Evolutionary conservation across 2,888 invertebrate species (phyloP).

Genomic region (Diogma glabrata): DNA sequence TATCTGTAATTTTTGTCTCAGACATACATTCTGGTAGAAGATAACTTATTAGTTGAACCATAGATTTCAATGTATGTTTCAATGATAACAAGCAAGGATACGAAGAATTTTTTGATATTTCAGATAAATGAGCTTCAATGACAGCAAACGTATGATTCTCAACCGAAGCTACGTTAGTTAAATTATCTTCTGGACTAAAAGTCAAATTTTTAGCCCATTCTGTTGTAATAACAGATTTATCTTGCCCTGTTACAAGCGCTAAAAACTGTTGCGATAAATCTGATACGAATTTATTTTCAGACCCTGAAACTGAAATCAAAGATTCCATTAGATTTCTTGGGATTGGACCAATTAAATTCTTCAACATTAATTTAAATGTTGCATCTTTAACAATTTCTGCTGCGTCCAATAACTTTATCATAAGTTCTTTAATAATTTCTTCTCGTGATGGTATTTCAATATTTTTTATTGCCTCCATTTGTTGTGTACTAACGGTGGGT

Average conservation of each 20-base stretch:
- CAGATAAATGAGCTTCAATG: constrained; percentile 33
- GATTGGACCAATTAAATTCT: constrained; percentile 29
- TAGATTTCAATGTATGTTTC: constrained; percentile 32
- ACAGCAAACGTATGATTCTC: constrained; percentile 34
- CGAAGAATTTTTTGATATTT: constrained; percentile 28
- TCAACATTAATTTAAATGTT: constrained; percentile 29
- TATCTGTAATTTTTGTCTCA: constrained; percentile 24
- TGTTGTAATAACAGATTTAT: constrained; percentile 32
- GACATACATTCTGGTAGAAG: constrained; percentile 26
- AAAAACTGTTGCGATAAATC: constrained; percentile 33
- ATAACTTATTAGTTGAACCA: constrained; percentile 30
- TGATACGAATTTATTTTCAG: constrained; percentile 29
- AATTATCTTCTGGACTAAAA: constrained; percentile 27
- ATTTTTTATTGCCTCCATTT: not conserved
- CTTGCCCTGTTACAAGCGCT: constrained; percentile 31
- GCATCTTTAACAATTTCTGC: constrained; percentile 29
- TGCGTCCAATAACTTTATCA: constrained; percentile 29
- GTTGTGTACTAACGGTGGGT: constrained; percentile 11
- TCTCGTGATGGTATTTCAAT: constrained; percentile 16
- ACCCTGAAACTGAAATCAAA: constrained; percentile 32
- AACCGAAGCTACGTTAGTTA: constrained; percentile 30
- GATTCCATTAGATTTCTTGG: constrained; percentile 29
- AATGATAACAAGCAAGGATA: constrained; percentile 32
- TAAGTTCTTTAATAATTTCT: constrained; percentile 26
- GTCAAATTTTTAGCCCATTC: constrained; percentile 34